A percentile compares a stretch with the other conserved stretches of the same genome.
Conservation (phyloP, 2,113 vertebrate genomes). For the Uropsilus gracilis region DNA sequence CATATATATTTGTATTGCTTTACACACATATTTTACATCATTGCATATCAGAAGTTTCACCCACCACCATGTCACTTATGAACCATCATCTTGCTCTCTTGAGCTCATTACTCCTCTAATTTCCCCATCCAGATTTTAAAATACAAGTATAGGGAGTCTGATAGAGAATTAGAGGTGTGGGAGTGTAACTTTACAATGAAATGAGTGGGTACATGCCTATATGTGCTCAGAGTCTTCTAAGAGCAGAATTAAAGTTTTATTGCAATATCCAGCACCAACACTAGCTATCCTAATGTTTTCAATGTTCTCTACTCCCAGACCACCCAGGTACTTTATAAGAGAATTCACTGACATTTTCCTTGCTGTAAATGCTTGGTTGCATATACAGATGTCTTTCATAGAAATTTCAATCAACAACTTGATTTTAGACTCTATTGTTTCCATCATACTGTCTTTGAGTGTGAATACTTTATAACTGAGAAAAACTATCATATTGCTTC, state of each 20-base stretch:
- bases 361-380: background rate
- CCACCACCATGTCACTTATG: too few relatives aligned
- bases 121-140: background rate
- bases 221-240: background rate
- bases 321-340: background rate
- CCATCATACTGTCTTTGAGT: background rate
- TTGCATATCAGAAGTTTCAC: too few relatives aligned
- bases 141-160: background rate
- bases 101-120: too few relatives aligned
- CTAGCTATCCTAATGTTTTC: background rate
- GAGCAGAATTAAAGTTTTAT: background rate
- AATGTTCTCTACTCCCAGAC: fast-evolving
- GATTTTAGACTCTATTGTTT: background rate
- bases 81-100: too few relatives aligned
- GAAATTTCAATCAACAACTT: background rate
- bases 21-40: too few relatives aligned
- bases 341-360: background rate
- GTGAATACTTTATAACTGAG: background rate
- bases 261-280: background rate
- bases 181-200: background rate
- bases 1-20: too few relatives aligned
- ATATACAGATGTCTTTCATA: background rate
- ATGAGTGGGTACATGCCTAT: background rate
- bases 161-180: background rate
- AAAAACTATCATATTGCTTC: background rate